These are phyloP conservation scores for Tribolium castaneum DNA, from an alignment of 1,140 invertebrate species.

Conservation along the genomic window DNA sequence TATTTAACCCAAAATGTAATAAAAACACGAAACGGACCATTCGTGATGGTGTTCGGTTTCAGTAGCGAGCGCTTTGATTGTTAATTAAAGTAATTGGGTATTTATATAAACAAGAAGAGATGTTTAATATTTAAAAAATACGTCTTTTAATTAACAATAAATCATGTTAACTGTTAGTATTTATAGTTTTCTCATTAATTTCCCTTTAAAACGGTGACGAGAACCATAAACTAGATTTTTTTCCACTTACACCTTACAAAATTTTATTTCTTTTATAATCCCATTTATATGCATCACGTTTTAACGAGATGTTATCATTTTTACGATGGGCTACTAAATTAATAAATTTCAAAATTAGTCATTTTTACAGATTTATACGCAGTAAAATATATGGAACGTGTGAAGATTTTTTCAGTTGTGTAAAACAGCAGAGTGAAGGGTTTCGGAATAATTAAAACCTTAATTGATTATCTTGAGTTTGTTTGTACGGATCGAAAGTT, in stretches of 20 bases:
- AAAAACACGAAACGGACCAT: background rate
- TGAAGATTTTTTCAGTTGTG: background rate
- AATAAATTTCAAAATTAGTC: background rate
- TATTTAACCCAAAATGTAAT: background rate
- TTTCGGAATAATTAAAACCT: background rate
- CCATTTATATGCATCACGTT: slow-evolving; percentile 1
- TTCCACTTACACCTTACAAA: background rate
- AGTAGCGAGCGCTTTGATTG: background rate
- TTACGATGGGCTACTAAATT: slow-evolving; percentile 5
- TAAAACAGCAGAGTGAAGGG: background rate
- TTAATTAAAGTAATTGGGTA: background rate
- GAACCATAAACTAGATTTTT: background rate
- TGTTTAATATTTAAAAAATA: background rate
- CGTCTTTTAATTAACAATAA: background rate
- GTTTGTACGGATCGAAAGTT: background rate
- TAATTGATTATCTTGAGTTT: background rate
- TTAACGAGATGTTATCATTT: slow-evolving; percentile 19
- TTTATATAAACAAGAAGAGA: background rate
- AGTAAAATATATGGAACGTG: background rate
- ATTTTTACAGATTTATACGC: background rate
- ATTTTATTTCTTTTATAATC: slow-evolving; percentile 16
- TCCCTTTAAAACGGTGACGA: background rate
- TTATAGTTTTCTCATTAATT: background rate
- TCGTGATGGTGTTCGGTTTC: no score
- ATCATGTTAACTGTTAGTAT: background rate